These are phyloP conservation scores for Cyclophora albipunctata DNA, from an alignment of 2,888 invertebrate species.

Conservation along the genomic window DNA sequence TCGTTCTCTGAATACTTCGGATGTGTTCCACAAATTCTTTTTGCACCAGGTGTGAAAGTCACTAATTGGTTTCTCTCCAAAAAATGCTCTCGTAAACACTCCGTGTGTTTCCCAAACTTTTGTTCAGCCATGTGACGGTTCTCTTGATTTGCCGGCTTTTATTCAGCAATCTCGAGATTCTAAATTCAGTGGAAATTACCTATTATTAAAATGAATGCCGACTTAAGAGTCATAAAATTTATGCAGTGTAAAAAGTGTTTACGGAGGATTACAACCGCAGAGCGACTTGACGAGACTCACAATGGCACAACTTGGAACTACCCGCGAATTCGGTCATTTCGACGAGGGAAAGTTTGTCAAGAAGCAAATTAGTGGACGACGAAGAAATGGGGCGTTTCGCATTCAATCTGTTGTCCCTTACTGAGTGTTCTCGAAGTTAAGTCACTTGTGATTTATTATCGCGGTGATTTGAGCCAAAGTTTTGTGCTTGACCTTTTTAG, in stretches of 20 bases:
- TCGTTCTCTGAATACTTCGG: too few relatives aligned
- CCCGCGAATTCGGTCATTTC: slow-evolving; percentile 36
- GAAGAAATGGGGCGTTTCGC: slow-evolving; percentile 38
- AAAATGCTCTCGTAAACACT: too few relatives aligned
- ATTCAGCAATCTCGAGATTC: too few relatives aligned
- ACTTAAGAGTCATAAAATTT: too few relatives aligned
- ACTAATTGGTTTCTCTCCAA: slow-evolving; percentile 3
- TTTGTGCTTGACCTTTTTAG: background rate
- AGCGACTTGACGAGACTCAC: slow-evolving; percentile 17
- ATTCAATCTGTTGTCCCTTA: slow-evolving; percentile 16
- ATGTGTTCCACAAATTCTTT: slow-evolving; percentile 7
- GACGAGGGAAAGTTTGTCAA: slow-evolving; percentile 41
- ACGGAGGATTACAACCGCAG: slow-evolving; percentile 7
- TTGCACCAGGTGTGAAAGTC: slow-evolving; percentile 10
- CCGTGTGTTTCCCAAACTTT: too few relatives aligned
- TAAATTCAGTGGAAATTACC: too few relatives aligned
- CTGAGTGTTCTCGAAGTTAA: background rate
- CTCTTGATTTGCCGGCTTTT: too few relatives aligned
- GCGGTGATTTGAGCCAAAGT: slow-evolving; percentile 1
- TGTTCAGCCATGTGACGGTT: too few relatives aligned
- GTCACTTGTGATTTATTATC: slow-evolving; percentile 9
- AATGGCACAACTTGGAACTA: slow-evolving; percentile 28
- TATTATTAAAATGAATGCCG: too few relatives aligned
- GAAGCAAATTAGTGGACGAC: slow-evolving; percentile 46
- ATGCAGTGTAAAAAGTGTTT: slow-evolving; percentile 5